Conservation (phyloP, 2,113 vertebrate species). For the Melanerpes aurifrons region DNA sequence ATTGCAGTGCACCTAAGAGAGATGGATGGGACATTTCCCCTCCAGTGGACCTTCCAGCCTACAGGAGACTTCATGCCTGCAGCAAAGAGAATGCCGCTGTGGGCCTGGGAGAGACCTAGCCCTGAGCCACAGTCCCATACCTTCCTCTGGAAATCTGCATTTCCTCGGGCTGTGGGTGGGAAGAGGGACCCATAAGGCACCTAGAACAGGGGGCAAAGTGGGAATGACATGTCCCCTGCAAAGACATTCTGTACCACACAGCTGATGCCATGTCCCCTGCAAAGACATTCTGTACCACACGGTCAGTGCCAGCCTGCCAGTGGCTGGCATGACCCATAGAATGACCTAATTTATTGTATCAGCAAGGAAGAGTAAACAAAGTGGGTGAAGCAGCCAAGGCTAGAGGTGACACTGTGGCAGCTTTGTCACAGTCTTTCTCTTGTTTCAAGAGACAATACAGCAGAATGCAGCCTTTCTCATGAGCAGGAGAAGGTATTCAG, state of each 20-base stretch:
- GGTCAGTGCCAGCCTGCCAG: not conserved
- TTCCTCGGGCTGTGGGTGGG: not conserved
- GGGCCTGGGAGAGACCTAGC: not conserved
- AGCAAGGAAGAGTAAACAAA: not conserved
- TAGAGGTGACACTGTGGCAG: not conserved
- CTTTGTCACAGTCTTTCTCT: not conserved
- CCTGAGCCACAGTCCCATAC: not conserved
- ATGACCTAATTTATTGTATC: not conserved
- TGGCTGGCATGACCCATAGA: not conserved
- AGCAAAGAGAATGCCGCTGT: not conserved
- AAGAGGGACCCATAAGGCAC: not conserved
- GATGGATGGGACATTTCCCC: slow-evolving; percentile 12
- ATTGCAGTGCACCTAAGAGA: not conserved
- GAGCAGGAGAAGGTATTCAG: not conserved
- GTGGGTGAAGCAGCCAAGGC: not conserved
- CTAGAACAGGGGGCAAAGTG: not conserved
- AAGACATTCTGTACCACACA: not conserved
- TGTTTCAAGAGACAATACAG: not conserved
- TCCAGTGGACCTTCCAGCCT: slow-evolving; percentile 9
- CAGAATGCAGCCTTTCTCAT: not conserved
- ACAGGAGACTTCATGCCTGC: not conserved
- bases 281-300: not conserved
- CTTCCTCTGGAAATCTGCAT: not conserved
- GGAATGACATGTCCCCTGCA: not conserved
- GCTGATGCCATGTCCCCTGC: not conserved